phyloP scores from a whole-genome alignment of 2,797 vertebrate genomes.

The Hoplostethus atlanticus region DNA sequence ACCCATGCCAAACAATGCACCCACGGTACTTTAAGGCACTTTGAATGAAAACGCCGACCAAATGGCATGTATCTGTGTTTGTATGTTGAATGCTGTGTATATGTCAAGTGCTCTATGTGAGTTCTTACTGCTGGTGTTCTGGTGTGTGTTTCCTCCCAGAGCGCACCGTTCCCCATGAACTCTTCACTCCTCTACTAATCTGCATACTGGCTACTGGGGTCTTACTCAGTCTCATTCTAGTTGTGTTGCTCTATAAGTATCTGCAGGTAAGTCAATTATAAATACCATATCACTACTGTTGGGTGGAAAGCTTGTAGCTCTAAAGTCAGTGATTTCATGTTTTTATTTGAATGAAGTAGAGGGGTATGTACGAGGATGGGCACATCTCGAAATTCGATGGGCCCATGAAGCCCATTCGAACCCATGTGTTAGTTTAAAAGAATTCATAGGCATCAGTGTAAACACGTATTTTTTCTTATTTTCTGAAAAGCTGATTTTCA shows the following conservation, averaged over 20 bases:
- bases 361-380: not conserved
- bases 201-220: constrained; percentile 89
- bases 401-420: constrained; percentile 22
- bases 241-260: constrained; percentile 94
- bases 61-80: too few relatives aligned
- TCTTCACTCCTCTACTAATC: constrained; percentile 94
- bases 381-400: constrained; percentile 24
- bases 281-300: not conserved
- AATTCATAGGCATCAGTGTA: constrained; percentile 20
- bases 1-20: too few relatives aligned
- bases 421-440: constrained; percentile 15
- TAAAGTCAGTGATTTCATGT: not conserved
- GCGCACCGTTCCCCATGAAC: constrained; percentile 89
- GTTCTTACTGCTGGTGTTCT: constrained; percentile 32
- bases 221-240: constrained; percentile 88
- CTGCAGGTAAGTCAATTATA: constrained; percentile 87
- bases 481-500: not conserved
- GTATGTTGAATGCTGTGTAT: not conserved
- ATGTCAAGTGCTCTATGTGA: not conserved
- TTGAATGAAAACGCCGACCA: too few relatives aligned
- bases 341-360: too few relatives aligned
- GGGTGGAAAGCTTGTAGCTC: not conserved
- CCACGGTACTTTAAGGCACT: too few relatives aligned
- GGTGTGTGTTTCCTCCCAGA: constrained; percentile 80
- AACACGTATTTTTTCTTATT: not conserved